These are phyloP conservation scores for Zosterops borbonicus DNA, from an alignment of 2,113 vertebrate genomes.

Conservation along the genomic window DNA sequence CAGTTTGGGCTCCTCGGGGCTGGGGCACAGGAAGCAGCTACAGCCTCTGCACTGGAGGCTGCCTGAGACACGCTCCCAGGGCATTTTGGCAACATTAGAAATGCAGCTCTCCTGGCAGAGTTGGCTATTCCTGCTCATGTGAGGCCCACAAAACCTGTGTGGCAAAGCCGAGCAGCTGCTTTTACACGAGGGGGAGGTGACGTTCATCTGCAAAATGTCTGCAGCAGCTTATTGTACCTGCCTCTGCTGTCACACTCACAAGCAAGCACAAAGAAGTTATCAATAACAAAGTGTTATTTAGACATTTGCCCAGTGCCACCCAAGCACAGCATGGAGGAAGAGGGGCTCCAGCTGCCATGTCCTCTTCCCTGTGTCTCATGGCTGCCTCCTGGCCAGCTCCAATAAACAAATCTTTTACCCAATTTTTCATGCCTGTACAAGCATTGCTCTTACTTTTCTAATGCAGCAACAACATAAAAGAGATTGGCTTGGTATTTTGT, in stretches of 20 bases:
- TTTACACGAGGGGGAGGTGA: background rate
- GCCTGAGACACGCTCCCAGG: fast-evolving
- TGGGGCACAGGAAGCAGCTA: background rate
- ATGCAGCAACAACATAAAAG: background rate
- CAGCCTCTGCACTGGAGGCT: background rate
- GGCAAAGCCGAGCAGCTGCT: background rate
- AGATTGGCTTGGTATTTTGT: fast-evolving
- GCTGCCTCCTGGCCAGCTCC: background rate
- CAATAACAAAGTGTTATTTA: background rate
- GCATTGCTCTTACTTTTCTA: background rate
- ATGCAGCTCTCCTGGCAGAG: background rate
- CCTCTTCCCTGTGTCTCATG: background rate
- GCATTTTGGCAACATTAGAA: background rate
- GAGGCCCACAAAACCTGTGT: background rate
- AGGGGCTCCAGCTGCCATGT: background rate
- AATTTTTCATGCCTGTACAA: background rate
- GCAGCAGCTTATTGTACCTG: background rate
- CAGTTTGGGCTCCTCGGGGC: background rate
- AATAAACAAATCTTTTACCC: background rate
- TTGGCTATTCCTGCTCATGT: background rate
- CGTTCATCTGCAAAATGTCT: background rate
- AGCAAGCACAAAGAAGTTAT: background rate
- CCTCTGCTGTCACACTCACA: background rate
- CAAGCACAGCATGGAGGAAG: fast-evolving
- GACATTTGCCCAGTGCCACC: background rate